Conservation (phyloP, 2,888 invertebrate genomes). For the Lithophane leautieri region DNA sequence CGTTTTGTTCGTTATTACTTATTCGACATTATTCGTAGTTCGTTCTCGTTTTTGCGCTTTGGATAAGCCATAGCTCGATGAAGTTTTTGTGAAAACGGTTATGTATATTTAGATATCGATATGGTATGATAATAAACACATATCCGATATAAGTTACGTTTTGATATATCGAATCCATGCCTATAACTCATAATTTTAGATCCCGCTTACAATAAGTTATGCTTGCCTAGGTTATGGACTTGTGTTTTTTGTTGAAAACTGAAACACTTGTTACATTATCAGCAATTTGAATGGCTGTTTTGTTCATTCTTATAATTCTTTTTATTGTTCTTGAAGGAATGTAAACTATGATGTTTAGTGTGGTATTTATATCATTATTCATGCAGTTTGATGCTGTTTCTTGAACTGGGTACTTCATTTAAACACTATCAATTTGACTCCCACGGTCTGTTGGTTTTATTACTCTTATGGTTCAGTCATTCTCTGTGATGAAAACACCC, state of each 20-base stretch:
- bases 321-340: not conserved
- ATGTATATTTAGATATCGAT: no score
- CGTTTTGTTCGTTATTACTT: no score
- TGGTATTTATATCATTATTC: slow-evolving; percentile 2
- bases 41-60: no score
- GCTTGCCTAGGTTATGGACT: not conserved
- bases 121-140: no score
- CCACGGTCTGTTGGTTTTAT: not conserved
- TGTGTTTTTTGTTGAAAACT: not conserved
- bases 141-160: no score
- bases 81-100: no score
- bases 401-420: not conserved
- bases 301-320: not conserved
- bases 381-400: slow-evolving; percentile 3
- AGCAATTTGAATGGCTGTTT: slow-evolving; percentile 5
- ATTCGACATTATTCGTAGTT: no score
- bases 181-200: no score
- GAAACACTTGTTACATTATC: not conserved
- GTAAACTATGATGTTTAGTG: not conserved
- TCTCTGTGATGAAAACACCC: not conserved
- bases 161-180: no score
- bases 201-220: not conserved
- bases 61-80: no score
- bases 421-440: not conserved
- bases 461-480: not conserved